Percentiles rank a stretch among this genome's conserved stretches.
Evolutionary conservation across 2,113 vertebrate genomes (phyloP).

Genomic region (Hylia prasina): DNA sequence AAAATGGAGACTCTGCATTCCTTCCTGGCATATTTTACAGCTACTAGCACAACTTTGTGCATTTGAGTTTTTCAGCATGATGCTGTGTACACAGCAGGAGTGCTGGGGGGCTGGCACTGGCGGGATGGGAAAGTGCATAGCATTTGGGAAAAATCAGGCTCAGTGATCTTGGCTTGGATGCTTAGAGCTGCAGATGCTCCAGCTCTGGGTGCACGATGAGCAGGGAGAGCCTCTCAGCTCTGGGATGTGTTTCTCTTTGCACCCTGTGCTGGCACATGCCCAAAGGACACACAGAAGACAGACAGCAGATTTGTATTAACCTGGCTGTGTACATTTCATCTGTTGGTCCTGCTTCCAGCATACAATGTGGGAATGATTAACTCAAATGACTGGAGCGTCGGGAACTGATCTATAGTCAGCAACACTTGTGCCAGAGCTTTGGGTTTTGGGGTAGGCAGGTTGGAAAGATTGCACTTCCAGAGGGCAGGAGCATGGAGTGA

Average conservation of each 20-base stretch:
- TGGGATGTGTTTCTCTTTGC: neutral
- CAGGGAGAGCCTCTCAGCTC: neutral
- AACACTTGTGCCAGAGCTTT: neutral
- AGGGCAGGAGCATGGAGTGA: neutral
- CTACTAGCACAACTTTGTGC: neutral
- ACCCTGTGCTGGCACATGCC: neutral
- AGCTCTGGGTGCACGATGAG: neutral
- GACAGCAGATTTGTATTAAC: neutral
- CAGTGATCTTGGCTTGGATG: neutral
- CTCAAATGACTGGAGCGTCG: neutral
- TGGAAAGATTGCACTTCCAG: neutral
- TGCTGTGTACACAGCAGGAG: neutral
- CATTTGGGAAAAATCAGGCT: neutral
- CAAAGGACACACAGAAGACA: neutral
- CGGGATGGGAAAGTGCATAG: neutral
- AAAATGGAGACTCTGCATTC: neutral
- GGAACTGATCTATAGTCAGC: neutral
- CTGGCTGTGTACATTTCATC: neutral
- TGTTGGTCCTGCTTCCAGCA: neutral
- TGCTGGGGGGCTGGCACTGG: neutral
- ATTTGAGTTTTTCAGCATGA: neutral
- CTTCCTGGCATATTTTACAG: neutral
- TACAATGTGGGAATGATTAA: neutral
- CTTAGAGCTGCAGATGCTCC: neutral
- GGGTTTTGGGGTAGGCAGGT: neutral